phyloP scores from a whole-genome alignment of 2,797 vertebrate genomes.

The Peromyscus eremicus region DNA sequence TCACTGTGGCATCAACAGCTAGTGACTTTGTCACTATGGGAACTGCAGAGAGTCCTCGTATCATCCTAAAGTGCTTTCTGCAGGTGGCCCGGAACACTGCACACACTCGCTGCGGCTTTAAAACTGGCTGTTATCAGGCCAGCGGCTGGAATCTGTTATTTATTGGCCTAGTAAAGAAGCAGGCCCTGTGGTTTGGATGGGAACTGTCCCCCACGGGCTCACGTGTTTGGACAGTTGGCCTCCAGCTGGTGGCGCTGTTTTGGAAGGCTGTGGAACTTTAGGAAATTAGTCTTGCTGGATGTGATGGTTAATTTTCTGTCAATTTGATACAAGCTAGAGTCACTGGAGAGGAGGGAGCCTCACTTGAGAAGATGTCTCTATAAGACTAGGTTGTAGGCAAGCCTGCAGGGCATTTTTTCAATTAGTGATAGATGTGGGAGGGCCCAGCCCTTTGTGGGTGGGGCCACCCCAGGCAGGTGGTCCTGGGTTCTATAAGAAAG shows the following conservation, averaged over 20 bases:
- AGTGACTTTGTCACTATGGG: constrained; percentile 1
- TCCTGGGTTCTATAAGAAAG: not conserved
- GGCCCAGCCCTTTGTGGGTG: not conserved
- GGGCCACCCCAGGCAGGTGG: too few relatives aligned
- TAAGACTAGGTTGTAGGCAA: not conserved
- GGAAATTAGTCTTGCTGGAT: not conserved
- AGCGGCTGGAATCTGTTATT: constrained; percentile 21
- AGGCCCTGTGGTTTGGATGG: not conserved
- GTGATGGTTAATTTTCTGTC: not conserved
- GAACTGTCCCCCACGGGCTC: not conserved
- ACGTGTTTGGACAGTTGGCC: not conserved
- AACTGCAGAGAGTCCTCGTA: not conserved
- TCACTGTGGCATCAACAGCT: not conserved
- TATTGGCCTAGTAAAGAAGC: constrained; percentile 49
- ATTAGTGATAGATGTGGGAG: not conserved
- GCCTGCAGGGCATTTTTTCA: not conserved
- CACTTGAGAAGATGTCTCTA: not conserved
- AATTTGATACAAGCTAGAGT: not conserved
- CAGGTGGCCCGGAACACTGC: not conserved
- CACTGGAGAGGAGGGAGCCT: not conserved
- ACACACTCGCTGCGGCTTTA: not conserved
- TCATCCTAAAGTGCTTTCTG: not conserved
- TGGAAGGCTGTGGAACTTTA: not conserved
- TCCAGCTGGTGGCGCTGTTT: not conserved
- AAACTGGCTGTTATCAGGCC: constrained; percentile 32